Conservation (phyloP, 35 echinoderm and acorn worm genomes). For the Heliocidaris erythrogramma region DNA sequence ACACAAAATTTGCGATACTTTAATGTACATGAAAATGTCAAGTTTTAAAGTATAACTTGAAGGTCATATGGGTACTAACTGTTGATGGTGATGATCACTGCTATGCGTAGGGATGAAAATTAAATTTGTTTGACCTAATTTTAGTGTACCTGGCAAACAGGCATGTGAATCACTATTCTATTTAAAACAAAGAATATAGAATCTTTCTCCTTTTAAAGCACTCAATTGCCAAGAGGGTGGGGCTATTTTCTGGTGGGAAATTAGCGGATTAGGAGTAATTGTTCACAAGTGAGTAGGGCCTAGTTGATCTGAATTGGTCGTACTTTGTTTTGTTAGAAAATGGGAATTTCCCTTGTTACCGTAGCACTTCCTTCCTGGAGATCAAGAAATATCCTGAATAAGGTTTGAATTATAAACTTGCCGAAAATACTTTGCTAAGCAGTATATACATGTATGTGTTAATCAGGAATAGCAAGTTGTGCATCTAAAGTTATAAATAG, state of each 20-base stretch:
- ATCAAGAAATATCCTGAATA: not conserved
- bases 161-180: not conserved
- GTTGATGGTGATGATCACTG: too few relatives aligned
- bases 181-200: not conserved
- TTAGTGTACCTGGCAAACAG: not conserved
- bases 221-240: not conserved
- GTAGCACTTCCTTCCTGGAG: not conserved
- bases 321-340: constrained; percentile 1
- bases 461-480: too few relatives aligned
- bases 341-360: constrained; percentile 1
- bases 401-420: not conserved
- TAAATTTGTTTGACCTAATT: not conserved
- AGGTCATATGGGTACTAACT: too few relatives aligned
- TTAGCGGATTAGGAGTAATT: not conserved
- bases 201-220: not conserved
- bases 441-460: not conserved
- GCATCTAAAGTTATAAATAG: too few relatives aligned
- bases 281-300: not conserved
- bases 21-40: too few relatives aligned
- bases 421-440: not conserved
- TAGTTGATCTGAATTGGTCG: not conserved
- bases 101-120: not conserved
- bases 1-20: too few relatives aligned
- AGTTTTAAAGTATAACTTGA: too few relatives aligned
- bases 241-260: not conserved